A percentile compares a stretch with the other conserved stretches of the same genome.
Conservation (phyloP, 2,797 vertebrate species). For the Dromococcyx pavoninus region DNA sequence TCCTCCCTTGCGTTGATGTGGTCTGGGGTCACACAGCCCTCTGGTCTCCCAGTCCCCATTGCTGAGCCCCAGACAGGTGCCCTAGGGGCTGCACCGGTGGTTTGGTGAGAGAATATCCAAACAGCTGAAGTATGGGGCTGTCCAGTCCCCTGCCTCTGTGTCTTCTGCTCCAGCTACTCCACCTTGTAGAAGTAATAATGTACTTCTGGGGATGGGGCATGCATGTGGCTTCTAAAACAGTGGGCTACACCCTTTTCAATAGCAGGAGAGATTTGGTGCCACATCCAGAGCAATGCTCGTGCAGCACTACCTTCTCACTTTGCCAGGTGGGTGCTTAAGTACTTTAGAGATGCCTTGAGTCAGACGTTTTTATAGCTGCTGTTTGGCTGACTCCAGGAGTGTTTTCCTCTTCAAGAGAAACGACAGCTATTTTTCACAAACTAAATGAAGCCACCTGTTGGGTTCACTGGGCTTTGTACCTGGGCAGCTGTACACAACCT, state of each 20-base stretch:
- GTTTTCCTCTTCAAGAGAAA: neutral
- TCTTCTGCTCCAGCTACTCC: neutral
- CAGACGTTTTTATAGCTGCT: neutral
- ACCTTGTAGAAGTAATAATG: neutral
- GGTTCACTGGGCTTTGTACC: constrained; percentile 4
- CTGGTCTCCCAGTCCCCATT: neutral
- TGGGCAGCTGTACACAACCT: neutral
- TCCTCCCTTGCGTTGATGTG: neutral
- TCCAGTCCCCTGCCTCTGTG: neutral
- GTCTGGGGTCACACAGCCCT: fast-evolving
- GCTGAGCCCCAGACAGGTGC: neutral
- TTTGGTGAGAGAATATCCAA: neutral
- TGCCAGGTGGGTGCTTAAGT: neutral
- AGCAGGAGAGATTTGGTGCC: neutral
- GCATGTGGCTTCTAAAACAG: fast-evolving
- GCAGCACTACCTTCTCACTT: neutral
- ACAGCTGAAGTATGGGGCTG: neutral
- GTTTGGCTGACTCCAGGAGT: neutral
- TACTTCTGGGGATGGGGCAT: fast-evolving
- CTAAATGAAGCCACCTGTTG: constrained; percentile 43
- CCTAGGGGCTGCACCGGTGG: fast-evolving
- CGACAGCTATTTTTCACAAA: constrained; percentile 17
- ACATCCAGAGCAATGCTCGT: fast-evolving
- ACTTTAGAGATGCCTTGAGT: neutral
- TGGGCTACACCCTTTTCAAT: neutral